Evolutionary conservation across 2,113 vertebrate species (phyloP).

Genomic region (Smithornis capensis): DNA sequence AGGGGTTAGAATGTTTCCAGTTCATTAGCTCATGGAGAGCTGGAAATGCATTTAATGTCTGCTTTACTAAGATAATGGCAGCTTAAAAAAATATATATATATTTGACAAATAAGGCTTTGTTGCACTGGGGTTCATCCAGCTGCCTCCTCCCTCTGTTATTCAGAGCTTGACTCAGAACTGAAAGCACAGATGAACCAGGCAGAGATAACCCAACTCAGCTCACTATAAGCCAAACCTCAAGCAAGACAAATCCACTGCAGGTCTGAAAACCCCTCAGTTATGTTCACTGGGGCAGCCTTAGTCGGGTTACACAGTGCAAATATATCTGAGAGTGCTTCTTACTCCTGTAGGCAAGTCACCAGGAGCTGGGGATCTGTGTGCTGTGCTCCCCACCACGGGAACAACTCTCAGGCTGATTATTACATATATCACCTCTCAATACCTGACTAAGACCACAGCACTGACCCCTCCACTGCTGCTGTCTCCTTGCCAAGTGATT

Average conservation of each 20-base stretch:
- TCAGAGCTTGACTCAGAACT: neutral
- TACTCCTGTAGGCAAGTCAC: neutral
- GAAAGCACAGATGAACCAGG: neutral
- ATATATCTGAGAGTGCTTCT: neutral
- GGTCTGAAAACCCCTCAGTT: neutral
- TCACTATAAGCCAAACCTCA: neutral
- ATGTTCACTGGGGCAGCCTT: neutral
- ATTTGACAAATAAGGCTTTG: neutral
- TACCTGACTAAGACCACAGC: neutral
- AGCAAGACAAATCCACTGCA: neutral
- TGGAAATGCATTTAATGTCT: neutral
- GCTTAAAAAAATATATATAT: neutral
- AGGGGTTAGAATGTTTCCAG: neutral
- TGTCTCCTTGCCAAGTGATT: neutral
- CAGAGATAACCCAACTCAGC: neutral
- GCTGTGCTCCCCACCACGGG: neutral
- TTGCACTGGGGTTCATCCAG: neutral
- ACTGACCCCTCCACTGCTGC: neutral
- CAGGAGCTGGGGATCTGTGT: too few relatives aligned
- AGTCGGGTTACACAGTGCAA: neutral
- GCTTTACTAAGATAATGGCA: neutral
- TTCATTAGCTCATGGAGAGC: neutral
- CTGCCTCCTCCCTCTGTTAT: conserved; percentile 2
- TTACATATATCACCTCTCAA: neutral
- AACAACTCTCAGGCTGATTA: neutral